These are phyloP conservation scores for Belonocnema kinseyi DNA, from an alignment of 1,140 invertebrate genomes.

Conservation along the genomic window DNA sequence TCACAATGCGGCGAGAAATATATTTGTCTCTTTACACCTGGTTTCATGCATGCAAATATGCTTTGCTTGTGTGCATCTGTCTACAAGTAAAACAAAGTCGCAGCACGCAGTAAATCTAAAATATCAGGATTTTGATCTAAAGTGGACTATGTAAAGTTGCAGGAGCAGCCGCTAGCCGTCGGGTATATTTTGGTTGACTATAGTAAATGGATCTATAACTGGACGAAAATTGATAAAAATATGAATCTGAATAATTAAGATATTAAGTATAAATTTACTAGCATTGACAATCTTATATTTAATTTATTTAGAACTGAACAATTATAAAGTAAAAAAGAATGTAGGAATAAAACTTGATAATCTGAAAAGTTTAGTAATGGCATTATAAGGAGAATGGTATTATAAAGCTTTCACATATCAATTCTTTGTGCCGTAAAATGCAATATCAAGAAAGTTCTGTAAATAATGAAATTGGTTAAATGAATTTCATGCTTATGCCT, in stretches of 20 bases:
- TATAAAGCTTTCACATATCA: too few species aligned
- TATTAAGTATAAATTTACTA: too few species aligned
- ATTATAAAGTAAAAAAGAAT: too few species aligned
- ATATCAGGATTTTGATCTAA: not conserved
- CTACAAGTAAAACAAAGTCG: not conserved
- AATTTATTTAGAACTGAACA: too few species aligned
- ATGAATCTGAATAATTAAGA: not conserved
- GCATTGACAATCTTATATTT: too few species aligned
- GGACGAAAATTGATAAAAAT: not conserved
- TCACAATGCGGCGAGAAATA: not conserved
- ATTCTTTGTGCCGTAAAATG: too few species aligned
- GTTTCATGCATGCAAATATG: constrained; percentile 10
- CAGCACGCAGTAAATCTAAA: not conserved
- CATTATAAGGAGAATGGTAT: too few species aligned
- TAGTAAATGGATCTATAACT: not conserved
- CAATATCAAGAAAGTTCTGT: too few species aligned
- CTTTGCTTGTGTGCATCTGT: not conserved
- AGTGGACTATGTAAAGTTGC: constrained; percentile 2
- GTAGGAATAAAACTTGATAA: too few species aligned
- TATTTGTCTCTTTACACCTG: constrained; percentile 19
- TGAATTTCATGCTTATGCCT: too few species aligned
- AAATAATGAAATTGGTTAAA: too few species aligned
- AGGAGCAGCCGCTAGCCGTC: not conserved
- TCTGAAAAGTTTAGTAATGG: too few species aligned
- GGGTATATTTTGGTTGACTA: not conserved